Conservation (phyloP, 2,113 vertebrate species). For the Ophiodon elongatus region DNA sequence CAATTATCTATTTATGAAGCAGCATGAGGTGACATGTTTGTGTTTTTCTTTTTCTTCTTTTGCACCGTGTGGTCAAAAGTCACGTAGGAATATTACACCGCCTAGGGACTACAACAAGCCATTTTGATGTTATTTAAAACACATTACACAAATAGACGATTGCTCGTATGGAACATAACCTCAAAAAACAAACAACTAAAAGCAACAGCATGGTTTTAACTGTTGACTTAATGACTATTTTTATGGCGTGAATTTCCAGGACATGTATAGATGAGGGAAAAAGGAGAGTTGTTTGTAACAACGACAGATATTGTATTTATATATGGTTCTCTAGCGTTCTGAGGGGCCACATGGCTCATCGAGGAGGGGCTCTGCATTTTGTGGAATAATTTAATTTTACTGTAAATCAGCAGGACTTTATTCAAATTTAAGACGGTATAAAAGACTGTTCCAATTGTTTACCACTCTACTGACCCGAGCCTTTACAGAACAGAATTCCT, state of each 20-base stretch:
- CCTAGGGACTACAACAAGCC: background rate
- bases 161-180: constrained; percentile 42
- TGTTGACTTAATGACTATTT: constrained; percentile 62
- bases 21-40: background rate
- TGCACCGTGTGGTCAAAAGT: constrained; percentile 7
- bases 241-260: constrained; percentile 40
- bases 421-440: background rate
- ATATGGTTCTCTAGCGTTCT: background rate
- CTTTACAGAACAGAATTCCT: background rate
- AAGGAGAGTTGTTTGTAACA: constrained; percentile 2
- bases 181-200: constrained; percentile 38
- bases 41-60: background rate
- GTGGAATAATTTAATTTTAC: background rate
- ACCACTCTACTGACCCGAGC: background rate
- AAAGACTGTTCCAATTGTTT: background rate
- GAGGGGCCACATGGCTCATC: background rate
- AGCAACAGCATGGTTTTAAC: constrained; percentile 42
- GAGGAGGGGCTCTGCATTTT: background rate
- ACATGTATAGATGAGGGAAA: constrained; percentile 17
- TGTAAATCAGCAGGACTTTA: background rate
- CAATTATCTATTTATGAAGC: constrained; percentile 45
- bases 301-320: background rate
- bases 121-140: constrained; percentile 38
- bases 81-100: constrained; percentile 7
- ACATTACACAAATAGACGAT: constrained; percentile 32